Evolutionary conservation across 2,797 vertebrate species (phyloP), one percentile per base, ranked within the genome.

Genomic region (Gallinago stenura): DNA sequence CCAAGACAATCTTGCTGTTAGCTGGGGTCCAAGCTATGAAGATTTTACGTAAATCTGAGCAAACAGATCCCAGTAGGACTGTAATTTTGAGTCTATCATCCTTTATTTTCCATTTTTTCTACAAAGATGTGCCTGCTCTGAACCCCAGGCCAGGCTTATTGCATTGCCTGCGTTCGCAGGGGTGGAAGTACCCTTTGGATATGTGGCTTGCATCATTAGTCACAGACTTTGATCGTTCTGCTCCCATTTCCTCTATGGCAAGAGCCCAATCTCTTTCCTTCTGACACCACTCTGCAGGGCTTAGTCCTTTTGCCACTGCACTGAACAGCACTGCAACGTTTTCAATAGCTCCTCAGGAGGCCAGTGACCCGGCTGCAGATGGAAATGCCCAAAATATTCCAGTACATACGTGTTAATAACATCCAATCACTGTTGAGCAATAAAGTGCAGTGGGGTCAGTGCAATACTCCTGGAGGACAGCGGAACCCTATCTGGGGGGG

Each of bases 181-280:
- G 48, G 43, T 72, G 57, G 86, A 57, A 89, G 31, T 37, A 89
- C 60, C 53, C 71, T 92, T 84, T 78, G 77, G 62, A 91, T 87
- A 30, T 6, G 10, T 35, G 19, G 50, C 30, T 92, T 91, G 61
- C 65, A 58, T 87, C 61, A 28, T 95, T 91, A 75, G 62, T 83
- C 93, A 88, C 61, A 73, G 86, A 57, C 76, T 87, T 92, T 89
- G 83, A 91, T 93, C 86, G 71, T 82, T 89, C 57, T 85, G 64
- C 85, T 91, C 73, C 77, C 50, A 16, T 83, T 95, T 91, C 54
- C 75, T 73, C 64, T 22, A 35, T 77, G 89, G 71, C 70, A 90
- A 70, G 30, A 91, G 48, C 72, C 83, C 43, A 86, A 3, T 46
- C 57, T 83, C 46, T 68, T 60, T 62, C 60, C 56, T 68, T 73